These are phyloP conservation scores for Tringa solitaria DNA, from an alignment of 2,113 vertebrate genomes.

Conservation along the genomic window DNA sequence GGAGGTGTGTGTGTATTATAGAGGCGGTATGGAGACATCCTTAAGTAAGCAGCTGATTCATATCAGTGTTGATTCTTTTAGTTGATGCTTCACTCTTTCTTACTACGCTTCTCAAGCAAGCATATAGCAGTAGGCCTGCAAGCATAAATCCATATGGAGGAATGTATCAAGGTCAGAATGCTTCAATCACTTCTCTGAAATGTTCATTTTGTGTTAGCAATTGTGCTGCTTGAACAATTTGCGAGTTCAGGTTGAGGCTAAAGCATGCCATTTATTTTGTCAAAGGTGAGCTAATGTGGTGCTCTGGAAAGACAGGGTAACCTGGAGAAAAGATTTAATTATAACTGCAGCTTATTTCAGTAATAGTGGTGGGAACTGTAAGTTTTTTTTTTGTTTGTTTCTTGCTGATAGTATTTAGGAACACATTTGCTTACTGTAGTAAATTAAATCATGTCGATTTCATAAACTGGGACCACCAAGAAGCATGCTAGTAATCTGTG, in stretches of 20 bases:
- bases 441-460: not conserved
- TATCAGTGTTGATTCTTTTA: not conserved
- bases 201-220: constrained; percentile 34
- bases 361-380: not conserved
- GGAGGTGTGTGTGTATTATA: too few relatives aligned
- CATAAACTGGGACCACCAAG: not conserved
- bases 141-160: constrained; percentile 39
- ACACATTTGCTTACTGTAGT: not conserved
- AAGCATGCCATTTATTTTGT: not conserved
- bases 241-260: not conserved
- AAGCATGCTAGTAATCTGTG: not conserved
- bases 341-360: not conserved
- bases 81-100: not conserved
- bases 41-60: not conserved
- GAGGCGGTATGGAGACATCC: not conserved
- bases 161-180: constrained; percentile 7
- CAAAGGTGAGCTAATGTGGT: not conserved
- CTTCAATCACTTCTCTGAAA: constrained; percentile 3
- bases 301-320: not conserved
- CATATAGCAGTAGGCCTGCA: not conserved
- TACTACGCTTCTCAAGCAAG: not conserved
- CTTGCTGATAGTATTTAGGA: not conserved
- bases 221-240: not conserved
- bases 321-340: not conserved
- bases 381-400: not conserved